Percentiles rank a stretch among this genome's conserved stretches.
Conservation (phyloP, 1,140 invertebrate species). For the Neocloeon triangulifer region DNA sequence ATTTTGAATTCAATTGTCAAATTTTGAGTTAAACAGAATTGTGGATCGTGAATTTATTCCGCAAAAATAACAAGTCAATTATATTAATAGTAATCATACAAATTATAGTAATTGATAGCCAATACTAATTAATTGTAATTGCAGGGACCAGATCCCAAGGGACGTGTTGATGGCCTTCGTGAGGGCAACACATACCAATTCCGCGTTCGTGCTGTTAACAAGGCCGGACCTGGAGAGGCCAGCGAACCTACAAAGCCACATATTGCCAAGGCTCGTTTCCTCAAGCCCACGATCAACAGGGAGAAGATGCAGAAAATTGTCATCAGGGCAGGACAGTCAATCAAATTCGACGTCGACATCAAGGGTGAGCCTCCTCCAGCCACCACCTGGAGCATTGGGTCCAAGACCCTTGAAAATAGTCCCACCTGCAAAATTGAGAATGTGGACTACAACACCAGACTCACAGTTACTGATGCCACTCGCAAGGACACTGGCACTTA, state of each 20-base stretch:
- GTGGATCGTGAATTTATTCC: too few relatives aligned
- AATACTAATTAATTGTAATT: slow-evolving; percentile 8
- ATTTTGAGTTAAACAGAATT: too few relatives aligned
- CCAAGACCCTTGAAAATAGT: slow-evolving; percentile 32
- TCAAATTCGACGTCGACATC: slow-evolving; percentile 84
- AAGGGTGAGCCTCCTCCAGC: slow-evolving; percentile 88
- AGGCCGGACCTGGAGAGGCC: slow-evolving; percentile 76
- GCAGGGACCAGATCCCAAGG: slow-evolving; percentile 53
- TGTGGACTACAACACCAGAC: slow-evolving; percentile 79
- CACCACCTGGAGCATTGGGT: slow-evolving; percentile 67
- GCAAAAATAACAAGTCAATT: too few relatives aligned
- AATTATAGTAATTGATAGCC: too few relatives aligned
- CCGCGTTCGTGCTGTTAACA: slow-evolving; percentile 77
- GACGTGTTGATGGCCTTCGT: slow-evolving; percentile 60
- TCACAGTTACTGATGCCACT: slow-evolving; percentile 55
- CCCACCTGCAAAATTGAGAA: slow-evolving; percentile 57
- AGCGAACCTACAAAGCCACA: slow-evolving; percentile 74
- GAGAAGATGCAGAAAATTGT: slow-evolving; percentile 76
- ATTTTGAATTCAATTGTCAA: too few relatives aligned
- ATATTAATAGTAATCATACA: too few relatives aligned
- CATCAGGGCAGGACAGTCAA: slow-evolving; percentile 70
- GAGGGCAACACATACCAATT: slow-evolving; percentile 89
- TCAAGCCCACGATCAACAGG: slow-evolving; percentile 78
- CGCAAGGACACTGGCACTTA: slow-evolving; percentile 77
- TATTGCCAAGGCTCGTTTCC: slow-evolving; percentile 67